phyloP scores from a whole-genome alignment of 2,797 vertebrate species.

The Poliocrania exsul region DNA sequence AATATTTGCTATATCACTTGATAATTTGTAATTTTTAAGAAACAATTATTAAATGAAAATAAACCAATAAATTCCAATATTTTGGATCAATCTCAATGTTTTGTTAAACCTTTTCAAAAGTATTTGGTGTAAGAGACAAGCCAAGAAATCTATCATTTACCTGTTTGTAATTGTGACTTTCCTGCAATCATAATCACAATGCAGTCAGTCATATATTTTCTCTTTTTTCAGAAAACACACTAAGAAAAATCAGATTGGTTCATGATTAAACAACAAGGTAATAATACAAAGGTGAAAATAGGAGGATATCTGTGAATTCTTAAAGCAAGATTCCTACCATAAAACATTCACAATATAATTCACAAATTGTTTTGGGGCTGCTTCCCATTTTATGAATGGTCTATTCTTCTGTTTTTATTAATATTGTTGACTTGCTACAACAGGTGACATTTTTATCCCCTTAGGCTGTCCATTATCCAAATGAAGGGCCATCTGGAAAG shows the following conservation, averaged over 20 bases:
- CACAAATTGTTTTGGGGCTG: constrained; percentile 42
- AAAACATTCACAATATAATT: constrained; percentile 38
- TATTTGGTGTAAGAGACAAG: neutral
- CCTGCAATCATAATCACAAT: neutral
- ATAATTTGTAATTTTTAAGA: neutral
- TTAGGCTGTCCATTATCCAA: constrained; percentile 83
- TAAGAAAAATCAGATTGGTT: neutral
- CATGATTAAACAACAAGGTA: neutral
- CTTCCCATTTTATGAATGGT: constrained; percentile 60
- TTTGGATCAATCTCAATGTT: neutral
- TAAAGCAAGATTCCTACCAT: constrained; percentile 24
- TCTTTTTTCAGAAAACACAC: neutral
- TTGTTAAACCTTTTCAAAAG: neutral
- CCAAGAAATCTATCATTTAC: neutral
- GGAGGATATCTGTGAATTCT: neutral
- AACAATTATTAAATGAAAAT: neutral
- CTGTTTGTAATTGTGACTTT: neutral
- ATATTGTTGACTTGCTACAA: constrained; percentile 76
- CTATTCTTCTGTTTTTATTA: constrained; percentile 75
- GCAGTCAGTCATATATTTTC: neutral
- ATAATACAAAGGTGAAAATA: neutral
- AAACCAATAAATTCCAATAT: neutral
- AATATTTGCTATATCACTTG: neutral
- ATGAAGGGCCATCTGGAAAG: constrained; percentile 84
- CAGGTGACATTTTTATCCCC: constrained; percentile 84